Base-by-base conservation (phyloP, 2,797 vertebrate genomes). In the Hephaestus fuliginosus region DNA sequence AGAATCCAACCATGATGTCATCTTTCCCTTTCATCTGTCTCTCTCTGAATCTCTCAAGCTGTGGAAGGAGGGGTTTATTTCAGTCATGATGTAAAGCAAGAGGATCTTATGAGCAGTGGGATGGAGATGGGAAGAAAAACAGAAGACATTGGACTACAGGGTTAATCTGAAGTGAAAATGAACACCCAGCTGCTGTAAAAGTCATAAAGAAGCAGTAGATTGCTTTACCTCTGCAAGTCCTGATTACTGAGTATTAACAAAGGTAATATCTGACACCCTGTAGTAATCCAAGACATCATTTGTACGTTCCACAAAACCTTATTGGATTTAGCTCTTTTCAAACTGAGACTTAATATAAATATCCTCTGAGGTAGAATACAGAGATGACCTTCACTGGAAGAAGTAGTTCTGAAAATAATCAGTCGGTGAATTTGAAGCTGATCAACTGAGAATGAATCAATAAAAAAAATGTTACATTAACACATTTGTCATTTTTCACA, bases 1-100 rank as follows among this genome's bases (percentile, higher is more conserved):
- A 88, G 90, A 88, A 74, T 80, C 70, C 79, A 82, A 81, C 82
- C 81, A 91, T 94, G 92, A 94, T 91, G 91, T 94, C 91, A 94
- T 93, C 84, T 80, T 61, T 87, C 63, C 57, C 81, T 89, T 93
- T 87, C 82, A 91, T 91, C 77, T 89, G 61, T 83, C 78, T 72
- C 81, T 67, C 76, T 81, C 39, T 58, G 76, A 85, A 69, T 74
- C 75, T 63, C 81, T 84, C 58, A 28, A 43, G 66, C 83, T 67
- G 75, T 52, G 48, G 70, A 61, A 74, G 89, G 81, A 44, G 83
- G 73, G 30, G 65, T 82, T 85, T 73, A 15, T 74, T 76, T 65
- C 55, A 70, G 66, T 69, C 39, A 22, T 48, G 80, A 78, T 79
- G 70, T 51, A 60, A 76, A 80, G 71, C 57, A 76, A 83, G 76